Evolutionary conservation across 2,113 vertebrate species (phyloP), one percentile per base, ranked within the genome.

Genomic region (Nothoprocta pentlandii): DNA sequence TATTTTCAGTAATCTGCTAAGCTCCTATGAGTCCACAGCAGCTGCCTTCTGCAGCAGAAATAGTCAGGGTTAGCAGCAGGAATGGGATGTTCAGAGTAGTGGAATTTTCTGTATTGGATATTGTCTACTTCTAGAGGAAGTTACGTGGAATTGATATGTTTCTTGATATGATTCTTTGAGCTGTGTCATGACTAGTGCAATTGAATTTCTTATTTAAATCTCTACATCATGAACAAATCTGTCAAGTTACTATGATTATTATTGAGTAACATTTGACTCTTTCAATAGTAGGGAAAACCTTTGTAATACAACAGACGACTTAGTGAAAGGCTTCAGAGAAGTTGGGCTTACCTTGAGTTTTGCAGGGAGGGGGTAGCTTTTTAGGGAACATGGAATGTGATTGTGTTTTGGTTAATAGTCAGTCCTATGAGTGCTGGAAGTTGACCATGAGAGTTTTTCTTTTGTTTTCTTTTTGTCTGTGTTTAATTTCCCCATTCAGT

Each of bases 391-490:
- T 70, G 59, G 9, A 77, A 5, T 2, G 5, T 3, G 3, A 1
- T 2, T 51, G 2, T 34, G 28, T 49, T 4, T 53, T 53, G 10
- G 47, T 70, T 61, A 7, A 47, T 73, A 36, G 25, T 66, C 41
- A 83, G 12, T 17, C 23, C 30, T 46, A 17, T 41, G 16, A 53
- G 25, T 10, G 6, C 28, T 17, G 16, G 54, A 12, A 30, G 30
- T 3, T 59, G 16, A 34, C 6, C 7, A 20, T 25, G 34, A 0
- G 2, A 53, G 34, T 51, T 64, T 76, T 7, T 22, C 39, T 0
- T 1, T 56, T 21, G 9, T 75, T 75, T 84, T 79, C 56, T 14
- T 62, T 20, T 56, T 41, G 4, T 46, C 20, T 62, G 0, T 68
- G 14, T 39, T 68, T 34, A 28, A 17, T 76, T 93, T 67, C 44